Conservation (phyloP, 2,888 invertebrate genomes). For the Anoplius nigerrimus region DNA sequence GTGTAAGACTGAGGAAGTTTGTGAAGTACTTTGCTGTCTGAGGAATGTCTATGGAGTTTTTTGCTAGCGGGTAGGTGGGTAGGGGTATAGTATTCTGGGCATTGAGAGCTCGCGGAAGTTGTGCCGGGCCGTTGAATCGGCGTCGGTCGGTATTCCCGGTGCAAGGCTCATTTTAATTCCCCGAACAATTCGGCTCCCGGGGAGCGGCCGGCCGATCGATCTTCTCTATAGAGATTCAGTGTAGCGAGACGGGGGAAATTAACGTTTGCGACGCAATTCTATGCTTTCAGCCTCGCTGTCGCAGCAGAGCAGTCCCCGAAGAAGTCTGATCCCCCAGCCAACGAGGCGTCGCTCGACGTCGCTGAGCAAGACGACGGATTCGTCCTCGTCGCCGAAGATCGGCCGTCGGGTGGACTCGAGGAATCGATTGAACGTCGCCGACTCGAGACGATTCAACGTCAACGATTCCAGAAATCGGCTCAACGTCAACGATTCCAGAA, state of each 20-base stretch:
- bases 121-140: too few relatives aligned
- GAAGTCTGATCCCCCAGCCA: slow-evolving; percentile 70
- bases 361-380: slow-evolving; percentile 59
- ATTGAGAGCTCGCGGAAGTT: too few relatives aligned
- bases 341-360: slow-evolving; percentile 65
- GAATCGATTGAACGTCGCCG: slow-evolving; percentile 39
- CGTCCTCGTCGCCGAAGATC: slow-evolving; percentile 60
- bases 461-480: slow-evolving; percentile 14
- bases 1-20: too few relatives aligned
- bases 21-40: too few relatives aligned
- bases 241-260: too few relatives aligned
- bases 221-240: too few relatives aligned
- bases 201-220: too few relatives aligned
- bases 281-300: slow-evolving; percentile 64
- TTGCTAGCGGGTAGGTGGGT: too few relatives aligned
- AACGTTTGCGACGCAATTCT: not conserved
- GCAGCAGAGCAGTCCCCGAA: slow-evolving; percentile 70
- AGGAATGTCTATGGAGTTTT: not conserved
- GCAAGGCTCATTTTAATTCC: too few relatives aligned
- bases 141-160: too few relatives aligned
- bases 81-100: too few relatives aligned
- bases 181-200: too few relatives aligned
- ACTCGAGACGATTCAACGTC: slow-evolving; percentile 42
- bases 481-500: not conserved
- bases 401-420: slow-evolving; percentile 57